Base-by-base conservation (phyloP, 2,888 invertebrate species). In the Spodoptera exigua region DNA sequence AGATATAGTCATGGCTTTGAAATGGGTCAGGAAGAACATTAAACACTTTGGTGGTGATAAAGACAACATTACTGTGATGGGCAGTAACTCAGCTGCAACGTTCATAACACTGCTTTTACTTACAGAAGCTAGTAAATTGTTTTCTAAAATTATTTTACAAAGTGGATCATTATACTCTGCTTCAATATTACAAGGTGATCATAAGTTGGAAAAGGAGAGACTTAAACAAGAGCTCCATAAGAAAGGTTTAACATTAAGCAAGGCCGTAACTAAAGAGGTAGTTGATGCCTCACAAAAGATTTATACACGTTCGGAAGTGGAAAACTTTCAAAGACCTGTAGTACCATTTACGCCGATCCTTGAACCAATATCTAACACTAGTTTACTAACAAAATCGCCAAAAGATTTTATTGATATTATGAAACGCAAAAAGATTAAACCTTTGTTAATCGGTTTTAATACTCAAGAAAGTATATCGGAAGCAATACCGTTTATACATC, bases 381-480 rank as follows among this genome's bases (percentile, higher is more conserved):
- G 91, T 0, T 66, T 93, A 40, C 46, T 93, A 36, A 78, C 67
- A 2, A 75, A 67, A 35, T 61, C 65, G 11, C 84, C 87, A 2
- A 71, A 81, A 9, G 71, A 86, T 10, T 78, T 85, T 49, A 77
- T 79, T 36, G 65, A 67, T n/a, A 66, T 61, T 7, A 35, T 59
- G 7, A 54, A 64, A 48, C 61, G 58, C 13, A 61, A 70, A 18
- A 61, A 76, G 3, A 76, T 70, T 35, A 88, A 91, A 59, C 91
- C 94, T 11, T 83, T 94, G 39, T 78, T 95, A 44, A 86, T 94
- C n/a, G 95, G 95, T 37, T 95, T 91, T 57, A 94, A 91, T 60
- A 94, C 92, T 17, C 88, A 92, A 80, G 95, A 95, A 80, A 89
- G 91, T 72, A 90, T 94, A 66, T 85, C 92, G n/a, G 92, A 93